These are phyloP conservation scores for Epirrhoe tristata DNA, from an alignment of 2,888 invertebrate species.

Conservation along the genomic window DNA sequence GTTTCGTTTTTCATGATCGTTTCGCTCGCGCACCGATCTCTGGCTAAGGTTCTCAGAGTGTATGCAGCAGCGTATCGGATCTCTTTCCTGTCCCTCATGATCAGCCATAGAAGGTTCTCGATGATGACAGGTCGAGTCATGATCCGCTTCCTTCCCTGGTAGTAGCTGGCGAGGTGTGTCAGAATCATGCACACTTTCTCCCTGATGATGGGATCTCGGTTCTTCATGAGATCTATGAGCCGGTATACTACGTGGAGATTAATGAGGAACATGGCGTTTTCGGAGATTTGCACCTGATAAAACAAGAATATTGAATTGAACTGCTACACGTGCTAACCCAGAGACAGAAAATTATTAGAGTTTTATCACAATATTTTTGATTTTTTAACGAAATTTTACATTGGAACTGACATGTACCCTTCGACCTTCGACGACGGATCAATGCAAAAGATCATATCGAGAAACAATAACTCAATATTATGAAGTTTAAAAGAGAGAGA, in stretches of 20 bases:
- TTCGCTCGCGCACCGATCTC: conserved; percentile 63
- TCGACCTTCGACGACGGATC: no score
- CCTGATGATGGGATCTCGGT: conserved; percentile 64
- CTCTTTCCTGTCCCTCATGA: conserved; percentile 70
- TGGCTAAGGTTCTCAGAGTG: conserved; percentile 62
- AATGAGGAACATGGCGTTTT: conserved; percentile 69
- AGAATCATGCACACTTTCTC: conserved; percentile 72
- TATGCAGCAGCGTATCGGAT: conserved; percentile 72
- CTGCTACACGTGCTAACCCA: no score
- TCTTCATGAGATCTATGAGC: conserved; percentile 67
- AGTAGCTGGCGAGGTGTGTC: conserved; percentile 60
- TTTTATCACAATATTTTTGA: no score
- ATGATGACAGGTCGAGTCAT: conserved; percentile 60
- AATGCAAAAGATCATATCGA: no score
- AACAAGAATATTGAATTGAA: no score
- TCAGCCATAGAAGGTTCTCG: conserved; percentile 63
- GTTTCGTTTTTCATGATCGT: conserved; percentile 56
- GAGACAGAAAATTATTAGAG: no score
- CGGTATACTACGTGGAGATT: conserved; percentile 68
- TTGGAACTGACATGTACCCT: no score
- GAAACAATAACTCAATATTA: no score
- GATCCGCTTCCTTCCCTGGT: conserved; percentile 67
- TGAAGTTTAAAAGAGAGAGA: no score
- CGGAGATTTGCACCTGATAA: conserved; percentile 71
- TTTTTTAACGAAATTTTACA: no score